A percentile compares a stretch with the other conserved stretches of the same genome.
Evolutionary conservation across 2,888 invertebrate species (phyloP).

Genomic region (Bhutanitis thaidina): DNA sequence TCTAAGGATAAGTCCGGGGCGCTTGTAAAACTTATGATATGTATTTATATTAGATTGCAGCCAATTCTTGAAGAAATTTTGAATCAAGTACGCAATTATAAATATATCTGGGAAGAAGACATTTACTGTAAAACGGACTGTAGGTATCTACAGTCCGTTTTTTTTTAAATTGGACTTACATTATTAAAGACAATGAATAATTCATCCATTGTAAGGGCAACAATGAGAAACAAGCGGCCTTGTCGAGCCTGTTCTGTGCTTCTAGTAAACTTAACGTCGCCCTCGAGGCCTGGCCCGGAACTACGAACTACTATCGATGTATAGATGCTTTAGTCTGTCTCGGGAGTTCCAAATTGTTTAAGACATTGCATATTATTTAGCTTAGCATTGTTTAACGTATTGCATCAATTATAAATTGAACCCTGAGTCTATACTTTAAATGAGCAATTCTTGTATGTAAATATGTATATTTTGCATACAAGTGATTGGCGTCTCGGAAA

Average conservation of each 20-base stretch:
- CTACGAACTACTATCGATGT: conserved; percentile 31
- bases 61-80: too few relatives aligned
- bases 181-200: conserved; percentile 16
- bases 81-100: too few relatives aligned
- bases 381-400: conserved; percentile 6
- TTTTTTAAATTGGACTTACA: conserved; percentile 1
- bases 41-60: too few relatives aligned
- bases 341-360: conserved; percentile 9
- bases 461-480: too few relatives aligned
- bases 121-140: too few relatives aligned
- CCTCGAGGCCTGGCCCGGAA: conserved; percentile 36
- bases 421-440: too few relatives aligned
- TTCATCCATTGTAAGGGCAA: conserved; percentile 24
- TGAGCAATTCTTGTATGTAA: too few relatives aligned
- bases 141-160: not conserved
- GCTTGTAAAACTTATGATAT: too few relatives aligned
- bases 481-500: too few relatives aligned
- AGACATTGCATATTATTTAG: conserved; percentile 2
- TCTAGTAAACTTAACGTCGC: conserved; percentile 39
- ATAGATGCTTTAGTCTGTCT: conserved; percentile 15
- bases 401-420: too few relatives aligned
- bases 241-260: conserved; percentile 33
- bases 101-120: too few relatives aligned
- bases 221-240: conserved; percentile 30
- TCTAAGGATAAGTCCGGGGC: too few relatives aligned